Conservation (phyloP, 2,888 invertebrate species). For the Limnephilus auricula region DNA sequence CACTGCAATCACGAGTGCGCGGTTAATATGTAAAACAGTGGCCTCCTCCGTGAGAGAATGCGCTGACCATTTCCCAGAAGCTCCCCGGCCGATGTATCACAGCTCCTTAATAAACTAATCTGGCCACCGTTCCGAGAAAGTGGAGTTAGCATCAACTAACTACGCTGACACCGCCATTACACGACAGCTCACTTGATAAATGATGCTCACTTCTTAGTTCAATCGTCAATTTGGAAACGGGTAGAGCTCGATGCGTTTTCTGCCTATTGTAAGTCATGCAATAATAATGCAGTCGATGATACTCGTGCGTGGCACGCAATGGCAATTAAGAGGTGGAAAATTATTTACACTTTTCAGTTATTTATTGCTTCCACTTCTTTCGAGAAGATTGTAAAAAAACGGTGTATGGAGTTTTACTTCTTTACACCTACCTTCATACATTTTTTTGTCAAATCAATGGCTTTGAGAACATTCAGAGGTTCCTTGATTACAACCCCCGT, state of each 20-base stretch:
- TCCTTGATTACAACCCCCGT: not conserved
- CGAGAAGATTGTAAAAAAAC: not conserved
- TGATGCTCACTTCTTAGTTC: not conserved
- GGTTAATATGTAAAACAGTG: slow-evolving; percentile 64
- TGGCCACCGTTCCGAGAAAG: slow-evolving; percentile 41
- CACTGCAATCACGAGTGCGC: slow-evolving; percentile 62
- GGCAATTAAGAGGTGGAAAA: not conserved
- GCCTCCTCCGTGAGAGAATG: slow-evolving; percentile 64
- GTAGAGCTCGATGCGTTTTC: not conserved
- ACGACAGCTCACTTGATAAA: slow-evolving; percentile 19
- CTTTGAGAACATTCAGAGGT: not conserved
- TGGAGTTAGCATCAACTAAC: slow-evolving; percentile 42
- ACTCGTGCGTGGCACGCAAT: not conserved
- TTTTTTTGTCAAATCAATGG: not conserved
- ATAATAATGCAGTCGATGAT: not conserved
- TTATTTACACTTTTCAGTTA: not conserved
- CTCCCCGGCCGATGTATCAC: slow-evolving; percentile 36
- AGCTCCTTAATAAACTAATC: slow-evolving; percentile 49
- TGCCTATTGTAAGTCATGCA: not conserved
- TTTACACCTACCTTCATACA: no score
- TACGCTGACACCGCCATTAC: slow-evolving; percentile 6
- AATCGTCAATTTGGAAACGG: slow-evolving; percentile 27
- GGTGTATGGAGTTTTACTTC: no score
- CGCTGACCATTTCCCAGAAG: slow-evolving; percentile 53
- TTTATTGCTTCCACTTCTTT: not conserved